These are phyloP conservation scores for Holocentrus rufus DNA, from an alignment of 2,797 vertebrate species.

Conservation along the genomic window DNA sequence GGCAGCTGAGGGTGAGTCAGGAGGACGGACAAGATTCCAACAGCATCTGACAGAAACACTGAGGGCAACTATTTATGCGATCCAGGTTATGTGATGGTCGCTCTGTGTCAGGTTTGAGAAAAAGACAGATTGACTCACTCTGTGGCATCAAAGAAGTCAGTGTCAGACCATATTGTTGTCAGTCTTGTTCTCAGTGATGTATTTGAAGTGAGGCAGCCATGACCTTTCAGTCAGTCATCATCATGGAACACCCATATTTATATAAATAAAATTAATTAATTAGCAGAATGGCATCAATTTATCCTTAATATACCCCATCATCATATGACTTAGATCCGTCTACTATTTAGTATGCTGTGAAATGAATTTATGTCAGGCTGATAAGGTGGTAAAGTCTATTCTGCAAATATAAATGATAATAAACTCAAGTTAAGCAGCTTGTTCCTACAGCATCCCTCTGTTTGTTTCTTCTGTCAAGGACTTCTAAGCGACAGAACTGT, in stretches of 20 bases:
- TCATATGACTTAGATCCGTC: not conserved
- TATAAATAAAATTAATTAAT: not conserved
- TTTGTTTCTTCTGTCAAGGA: constrained; percentile 77
- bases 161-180: too few relatives aligned
- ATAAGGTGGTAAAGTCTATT: constrained; percentile 39
- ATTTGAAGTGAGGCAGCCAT: too few relatives aligned
- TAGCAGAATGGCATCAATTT: not conserved
- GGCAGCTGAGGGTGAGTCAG: constrained; percentile 87
- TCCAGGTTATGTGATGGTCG: not conserved
- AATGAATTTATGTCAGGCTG: constrained; percentile 10
- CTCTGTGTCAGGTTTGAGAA: constrained; percentile 1
- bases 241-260: not conserved
- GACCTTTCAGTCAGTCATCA: not conserved
- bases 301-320: too few relatives aligned
- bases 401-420: constrained; percentile 42
- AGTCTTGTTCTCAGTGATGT: not conserved
- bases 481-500: constrained; percentile 91
- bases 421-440: constrained; percentile 39
- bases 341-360: constrained; percentile 16
- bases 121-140: not conserved
- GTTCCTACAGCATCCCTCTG: constrained; percentile 45
- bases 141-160: not conserved
- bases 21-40: not conserved
- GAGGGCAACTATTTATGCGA: not conserved
- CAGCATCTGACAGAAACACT: not conserved